Base-by-base conservation (phyloP, 2,113 vertebrate species). In the Gnathonemus longibarbis region DNA sequence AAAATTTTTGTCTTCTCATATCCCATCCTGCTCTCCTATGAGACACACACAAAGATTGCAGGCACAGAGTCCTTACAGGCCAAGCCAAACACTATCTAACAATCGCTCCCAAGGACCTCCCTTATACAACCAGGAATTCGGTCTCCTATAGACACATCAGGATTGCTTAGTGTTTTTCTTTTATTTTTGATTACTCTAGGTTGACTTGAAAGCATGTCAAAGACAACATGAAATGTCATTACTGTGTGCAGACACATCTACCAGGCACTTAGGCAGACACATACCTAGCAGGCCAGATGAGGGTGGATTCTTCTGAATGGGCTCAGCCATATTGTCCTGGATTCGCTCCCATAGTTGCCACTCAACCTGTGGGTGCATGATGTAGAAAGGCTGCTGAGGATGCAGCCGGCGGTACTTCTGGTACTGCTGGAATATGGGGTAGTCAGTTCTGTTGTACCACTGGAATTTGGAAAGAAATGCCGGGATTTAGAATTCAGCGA, bases 381-480 rank as follows among this genome's bases (percentile, higher is more conserved):
- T 96, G 93, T 95, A 96, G 93, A 96, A 95, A 0, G 94, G 95
- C 93, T 97, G 96, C 91, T 94, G 92, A 0, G 96, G 96, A 27
- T 97, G 96, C 2, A 95, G 92, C 27, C 94, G 91, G 21, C 96
- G 88, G 93, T 96, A 96, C 1, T 93, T 89, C 92, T 96, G 95
- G 92, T 96, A 96, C 92, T 96, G 96, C 87, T 91, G 87, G 92
- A 97, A 97, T 93, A 97, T 95, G n/a, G 96, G 96, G 89, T 96
- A 96, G 88, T 97, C 96, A 0, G 96, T 96, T 91, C 90, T 91
- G 94, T 96, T 95, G 93, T 93, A 95, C 96, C 96, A 96, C 96
- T 96, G 92, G 0, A 58, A 89, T 39, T 11, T 2, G 13, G 35
- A 31, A 11, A 48, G 70, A 90, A 87, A 66, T 46, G 83, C 74